Evolutionary conservation across 2,113 vertebrate species (phyloP), one percentile per base, ranked within the genome.

Genomic region (Rhinoptilus africanus): DNA sequence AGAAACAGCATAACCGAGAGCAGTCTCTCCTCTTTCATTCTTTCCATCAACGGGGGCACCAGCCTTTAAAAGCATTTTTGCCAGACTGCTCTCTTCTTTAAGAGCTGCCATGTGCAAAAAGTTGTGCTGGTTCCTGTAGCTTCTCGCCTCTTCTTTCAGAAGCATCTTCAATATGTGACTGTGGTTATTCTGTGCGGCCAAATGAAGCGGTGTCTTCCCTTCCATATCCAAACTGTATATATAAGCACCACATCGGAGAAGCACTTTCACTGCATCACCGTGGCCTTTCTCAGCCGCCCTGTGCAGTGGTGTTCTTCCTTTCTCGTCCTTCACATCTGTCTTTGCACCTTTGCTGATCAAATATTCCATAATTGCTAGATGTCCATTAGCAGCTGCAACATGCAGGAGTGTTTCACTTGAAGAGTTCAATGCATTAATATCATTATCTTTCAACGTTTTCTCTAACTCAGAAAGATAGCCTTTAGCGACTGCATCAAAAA

Each of bases 221-320:
- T 96, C 94, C 2, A 3, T 50, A 91, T 99, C 98, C 78, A 93
- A 54, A 67, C 84, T 45, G 60, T 98, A 97, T 30, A 98, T 94
- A 54, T 69, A 91, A n/a, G 98, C 96, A 27, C 97, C 98, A 6
- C 91, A 72, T 53, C 1, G 92, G 47, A 98, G 77, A 35, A 99
- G 97, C 14, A 34, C 77, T 85, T 78, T 78, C 10, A 92, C 96
- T 41, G 95, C 95, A 3, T 94, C 83, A 10, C 62, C 34, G 0
- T 98, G 97, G 39, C 98, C 98, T 53, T 93, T 97, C 87, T 96
- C 97, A 67, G 98, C 97, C 56, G 98, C 98, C 41, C 93, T 96
- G 92, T 99, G 98, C 73, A 98, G 96, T 37, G 98, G 95, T 59
- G 98, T 98, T 79, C 93, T 97, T 45, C 97, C 97, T 22, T 97